These are phyloP conservation scores for Amphibalanus amphitrite DNA, from an alignment of 1,140 invertebrate species.

Conservation along the genomic window DNA sequence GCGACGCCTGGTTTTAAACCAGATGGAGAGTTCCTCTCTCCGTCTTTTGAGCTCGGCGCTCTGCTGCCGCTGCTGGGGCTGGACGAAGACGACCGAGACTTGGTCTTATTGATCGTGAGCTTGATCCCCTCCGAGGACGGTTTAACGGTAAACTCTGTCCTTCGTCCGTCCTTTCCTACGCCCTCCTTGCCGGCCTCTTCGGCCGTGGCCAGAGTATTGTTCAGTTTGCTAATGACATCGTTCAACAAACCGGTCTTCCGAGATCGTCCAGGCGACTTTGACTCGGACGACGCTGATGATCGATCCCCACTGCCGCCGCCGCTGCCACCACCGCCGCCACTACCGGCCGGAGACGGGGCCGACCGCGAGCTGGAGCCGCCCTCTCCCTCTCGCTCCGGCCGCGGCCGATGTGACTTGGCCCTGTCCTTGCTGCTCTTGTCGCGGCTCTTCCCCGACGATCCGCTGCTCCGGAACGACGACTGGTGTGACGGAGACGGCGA, in stretches of 20 bases:
- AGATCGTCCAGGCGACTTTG: not conserved
- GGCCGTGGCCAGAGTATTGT: not conserved
- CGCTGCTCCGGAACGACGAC: not conserved
- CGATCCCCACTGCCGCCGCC: not conserved
- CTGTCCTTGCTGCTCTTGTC: not conserved
- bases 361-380: not conserved
- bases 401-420: not conserved
- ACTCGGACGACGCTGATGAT: not conserved
- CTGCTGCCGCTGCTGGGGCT: not conserved
- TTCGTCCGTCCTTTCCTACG: not conserved
- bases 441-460: not conserved
- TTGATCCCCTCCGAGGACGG: not conserved
- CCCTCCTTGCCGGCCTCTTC: not conserved
- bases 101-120: slow-evolving; percentile 4
- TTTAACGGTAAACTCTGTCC: not conserved
- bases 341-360: not conserved
- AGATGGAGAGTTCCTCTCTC: not conserved
- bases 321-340: too few relatives aligned
- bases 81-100: not conserved
- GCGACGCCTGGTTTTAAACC: not conserved
- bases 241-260: not conserved
- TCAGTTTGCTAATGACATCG: not conserved
- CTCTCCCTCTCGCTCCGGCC: not conserved
- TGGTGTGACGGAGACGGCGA: not conserved
- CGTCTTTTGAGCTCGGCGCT: not conserved